These are phyloP conservation scores for Elanoides forficatus DNA, from an alignment of 2,113 vertebrate species.

Conservation along the genomic window DNA sequence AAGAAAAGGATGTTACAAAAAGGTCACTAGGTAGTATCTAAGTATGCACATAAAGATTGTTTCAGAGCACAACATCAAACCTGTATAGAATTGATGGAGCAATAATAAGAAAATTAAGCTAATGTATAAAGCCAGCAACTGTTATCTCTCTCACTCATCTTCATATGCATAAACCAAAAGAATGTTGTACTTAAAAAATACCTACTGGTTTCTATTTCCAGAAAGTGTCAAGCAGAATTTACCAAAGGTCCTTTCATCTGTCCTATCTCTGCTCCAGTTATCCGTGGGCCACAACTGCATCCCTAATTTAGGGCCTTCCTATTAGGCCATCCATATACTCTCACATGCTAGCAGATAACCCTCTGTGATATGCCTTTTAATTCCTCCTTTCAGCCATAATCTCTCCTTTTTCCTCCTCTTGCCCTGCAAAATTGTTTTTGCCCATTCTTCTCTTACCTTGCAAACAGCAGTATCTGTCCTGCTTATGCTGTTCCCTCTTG, in stretches of 20 bases:
- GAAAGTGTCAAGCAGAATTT: not conserved
- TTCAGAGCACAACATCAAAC: not conserved
- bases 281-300: not conserved
- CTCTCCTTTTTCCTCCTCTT: not conserved
- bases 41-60: not conserved
- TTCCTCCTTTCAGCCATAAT: not conserved
- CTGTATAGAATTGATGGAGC: not conserved
- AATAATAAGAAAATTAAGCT: not conserved
- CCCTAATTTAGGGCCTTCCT: not conserved
- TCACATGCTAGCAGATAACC: not conserved
- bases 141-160: not conserved
- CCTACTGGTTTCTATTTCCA: not conserved
- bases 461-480: not conserved
- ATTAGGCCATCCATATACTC: not conserved
- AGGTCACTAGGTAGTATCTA: not conserved
- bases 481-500: not conserved
- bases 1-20: not conserved
- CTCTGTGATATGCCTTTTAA: not conserved
- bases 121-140: not conserved
- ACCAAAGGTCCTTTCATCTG: not conserved
- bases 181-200: not conserved
- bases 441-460: not conserved
- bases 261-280: not conserved
- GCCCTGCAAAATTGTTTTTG: not conserved
- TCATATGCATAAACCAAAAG: not conserved